Evolutionary conservation across 2,888 invertebrate genomes (phyloP), one percentile per base, ranked within the genome.

Genomic region (Steinernema carpocapsae): DNA sequence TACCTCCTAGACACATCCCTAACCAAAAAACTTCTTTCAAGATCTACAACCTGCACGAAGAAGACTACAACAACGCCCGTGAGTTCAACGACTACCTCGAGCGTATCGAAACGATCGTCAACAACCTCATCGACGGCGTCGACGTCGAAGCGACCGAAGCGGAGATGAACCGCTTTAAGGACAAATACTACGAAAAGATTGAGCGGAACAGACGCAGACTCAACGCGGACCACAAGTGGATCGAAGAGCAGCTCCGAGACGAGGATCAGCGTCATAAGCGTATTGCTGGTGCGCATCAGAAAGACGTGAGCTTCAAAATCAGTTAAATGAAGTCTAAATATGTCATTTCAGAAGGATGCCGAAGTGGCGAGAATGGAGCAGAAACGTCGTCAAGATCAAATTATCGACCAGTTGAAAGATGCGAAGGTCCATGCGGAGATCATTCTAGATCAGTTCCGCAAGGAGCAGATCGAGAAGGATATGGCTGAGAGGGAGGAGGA

Each of bases 71-170:
- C 0, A 90, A 92, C 0, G 88, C 95, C 74, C 89, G 91, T 48
- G 95, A 94, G 76, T 99, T 93, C 88, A 97, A 99, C 89, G 94
- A 97, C 89, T 99, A 99, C 88, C 90, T 99, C 82, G 99, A 99
- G 89, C 93, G 94, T 89, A 92, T 97, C 52, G 97, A 97, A 71
- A 77, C 77, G 1, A 71, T 84, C 19, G 82, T 87, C 70, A 82
- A 74, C 70, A 85, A 84, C 73, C 71, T 87, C 64, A 79, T 80
- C 14, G 78, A 83, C 72, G 85, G 84, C 19, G 74, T 78, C 14
- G 78, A 85, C 46, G 80, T 86, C 2, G 79, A 79, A 3, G 80
- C 80, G 51, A 80, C 81, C 10, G 81, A 87, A 51, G 78, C 76
- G 0, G 84, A 84, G 51, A 80, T 87, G 71, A 71, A 78, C 19